A percentile compares a stretch with the other conserved stretches of the same genome.
Conservation (phyloP, 1,140 invertebrate species). For the Atta texana region DNA sequence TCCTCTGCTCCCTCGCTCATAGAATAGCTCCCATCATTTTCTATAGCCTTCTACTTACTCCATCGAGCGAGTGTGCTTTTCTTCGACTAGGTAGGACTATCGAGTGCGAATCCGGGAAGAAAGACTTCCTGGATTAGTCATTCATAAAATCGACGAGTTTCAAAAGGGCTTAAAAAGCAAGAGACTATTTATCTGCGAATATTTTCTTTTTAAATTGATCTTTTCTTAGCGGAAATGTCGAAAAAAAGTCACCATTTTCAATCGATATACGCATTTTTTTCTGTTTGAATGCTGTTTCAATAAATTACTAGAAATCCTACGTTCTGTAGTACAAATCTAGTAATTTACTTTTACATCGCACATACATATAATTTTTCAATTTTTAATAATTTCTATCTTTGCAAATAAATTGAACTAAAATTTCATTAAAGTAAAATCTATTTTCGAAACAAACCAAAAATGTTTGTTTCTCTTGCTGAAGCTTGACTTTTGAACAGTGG, state of each 20-base stretch:
- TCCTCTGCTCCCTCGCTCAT: conserved; percentile 12
- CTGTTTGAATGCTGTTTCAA: no score
- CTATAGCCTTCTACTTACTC: conserved; percentile 62
- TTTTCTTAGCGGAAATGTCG: background rate
- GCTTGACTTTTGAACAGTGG: background rate
- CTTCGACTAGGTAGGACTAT: conserved; percentile 20
- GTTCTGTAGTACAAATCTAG: no score
- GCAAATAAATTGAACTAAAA: background rate
- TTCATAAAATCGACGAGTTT: conserved; percentile 22
- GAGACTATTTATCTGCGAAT: background rate
- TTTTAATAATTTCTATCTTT: background rate
- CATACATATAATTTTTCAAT: background rate
- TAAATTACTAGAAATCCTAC: no score
- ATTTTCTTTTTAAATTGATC: background rate
- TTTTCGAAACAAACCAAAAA: background rate
- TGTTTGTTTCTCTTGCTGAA: background rate
- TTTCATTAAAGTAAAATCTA: background rate
- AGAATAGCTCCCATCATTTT: conserved; percentile 61
- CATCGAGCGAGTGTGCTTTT: conserved; percentile 60
- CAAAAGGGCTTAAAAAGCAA: background rate
- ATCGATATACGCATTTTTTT: no score
- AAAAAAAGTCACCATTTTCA: no score
- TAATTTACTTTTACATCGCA: no score
- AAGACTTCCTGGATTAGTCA: conserved; percentile 5
- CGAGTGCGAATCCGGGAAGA: conserved; percentile 7